phyloP scores from a whole-genome alignment of 2,888 invertebrate genomes.

The Chrysodeixis includens region DNA sequence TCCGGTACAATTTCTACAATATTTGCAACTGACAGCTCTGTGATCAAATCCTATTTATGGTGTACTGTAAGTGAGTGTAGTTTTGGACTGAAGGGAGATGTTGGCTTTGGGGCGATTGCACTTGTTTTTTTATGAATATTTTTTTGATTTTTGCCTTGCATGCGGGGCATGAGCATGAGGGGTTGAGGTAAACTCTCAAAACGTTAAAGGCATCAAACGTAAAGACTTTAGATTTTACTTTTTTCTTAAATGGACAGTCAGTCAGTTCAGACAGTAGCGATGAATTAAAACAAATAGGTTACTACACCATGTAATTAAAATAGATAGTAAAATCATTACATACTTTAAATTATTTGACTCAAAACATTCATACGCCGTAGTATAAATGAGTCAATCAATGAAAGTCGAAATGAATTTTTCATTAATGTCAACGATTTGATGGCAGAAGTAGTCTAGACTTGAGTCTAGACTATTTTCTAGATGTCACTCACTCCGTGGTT shows the following conservation, averaged over 20 bases:
- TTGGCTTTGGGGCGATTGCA: background rate
- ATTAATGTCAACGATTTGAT: background rate
- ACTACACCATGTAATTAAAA: too few relatives aligned
- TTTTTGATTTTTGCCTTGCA: too few relatives aligned
- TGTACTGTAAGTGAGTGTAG: slow-evolving; percentile 3
- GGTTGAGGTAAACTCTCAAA: too few relatives aligned
- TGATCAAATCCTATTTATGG: slow-evolving; percentile 57
- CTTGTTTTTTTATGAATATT: background rate
- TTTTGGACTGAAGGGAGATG: background rate
- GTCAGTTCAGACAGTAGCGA: too few relatives aligned
- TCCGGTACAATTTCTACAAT: slow-evolving; percentile 57
- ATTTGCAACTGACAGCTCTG: slow-evolving; percentile 59
- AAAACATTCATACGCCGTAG: background rate
- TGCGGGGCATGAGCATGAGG: too few relatives aligned
- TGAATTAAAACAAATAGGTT: too few relatives aligned
- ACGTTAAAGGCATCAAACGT: too few relatives aligned
- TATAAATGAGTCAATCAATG: slow-evolving; percentile 4
- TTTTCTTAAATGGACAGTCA: too few relatives aligned
- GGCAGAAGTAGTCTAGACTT: background rate
- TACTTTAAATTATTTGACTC: too few relatives aligned
- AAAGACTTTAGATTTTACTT: too few relatives aligned
- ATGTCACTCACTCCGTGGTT: slow-evolving; percentile 1
- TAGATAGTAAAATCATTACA: too few relatives aligned
- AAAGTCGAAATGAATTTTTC: background rate
- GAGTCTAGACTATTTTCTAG: slow-evolving; percentile 1